Conservation (phyloP, 2,888 invertebrate species). For the Pseudococcus longispinus region DNA sequence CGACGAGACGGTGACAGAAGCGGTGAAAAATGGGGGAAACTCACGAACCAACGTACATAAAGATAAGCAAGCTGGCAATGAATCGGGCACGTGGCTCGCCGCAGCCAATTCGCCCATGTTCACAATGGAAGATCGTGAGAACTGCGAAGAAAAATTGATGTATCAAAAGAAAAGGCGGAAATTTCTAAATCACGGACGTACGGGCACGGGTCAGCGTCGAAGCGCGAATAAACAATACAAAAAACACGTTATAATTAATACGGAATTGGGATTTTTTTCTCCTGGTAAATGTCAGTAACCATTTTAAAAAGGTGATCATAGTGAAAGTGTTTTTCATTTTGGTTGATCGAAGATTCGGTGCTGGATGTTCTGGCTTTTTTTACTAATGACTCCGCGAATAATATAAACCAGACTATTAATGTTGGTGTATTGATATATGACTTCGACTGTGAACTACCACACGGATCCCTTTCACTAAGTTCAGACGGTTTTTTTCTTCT, state of each 20-base stretch:
- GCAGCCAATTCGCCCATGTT: neutral
- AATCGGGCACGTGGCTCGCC: slow-evolving; percentile 39
- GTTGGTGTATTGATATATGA: slow-evolving; percentile 29
- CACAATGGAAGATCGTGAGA: slow-evolving; percentile 38
- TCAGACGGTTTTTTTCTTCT: neutral
- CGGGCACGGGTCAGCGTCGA: neutral
- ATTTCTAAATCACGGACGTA: slow-evolving; percentile 28
- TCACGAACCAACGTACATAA: neutral
- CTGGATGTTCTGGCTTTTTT: neutral
- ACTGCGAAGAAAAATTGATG: neutral
- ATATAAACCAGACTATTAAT: neutral
- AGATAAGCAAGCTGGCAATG: slow-evolving; percentile 46
- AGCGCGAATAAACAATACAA: slow-evolving; percentile 22
- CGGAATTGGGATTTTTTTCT: neutral
- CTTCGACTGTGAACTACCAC: neutral
- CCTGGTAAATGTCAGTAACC: neutral
- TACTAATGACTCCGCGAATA: slow-evolving; percentile 25
- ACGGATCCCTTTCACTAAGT: slow-evolving; percentile 27
- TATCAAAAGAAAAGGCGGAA: slow-evolving; percentile 4
- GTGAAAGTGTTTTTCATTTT: neutral
- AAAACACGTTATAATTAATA: slow-evolving; percentile 20
- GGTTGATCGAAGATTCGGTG: neutral
- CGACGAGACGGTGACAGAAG: neutral
- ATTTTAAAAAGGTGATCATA: slow-evolving; percentile 5
- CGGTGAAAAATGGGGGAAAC: slow-evolving; percentile 10